These are phyloP conservation scores for Hoplodrina ambigua DNA, from an alignment of 2,888 invertebrate genomes.

Conservation along the genomic window DNA sequence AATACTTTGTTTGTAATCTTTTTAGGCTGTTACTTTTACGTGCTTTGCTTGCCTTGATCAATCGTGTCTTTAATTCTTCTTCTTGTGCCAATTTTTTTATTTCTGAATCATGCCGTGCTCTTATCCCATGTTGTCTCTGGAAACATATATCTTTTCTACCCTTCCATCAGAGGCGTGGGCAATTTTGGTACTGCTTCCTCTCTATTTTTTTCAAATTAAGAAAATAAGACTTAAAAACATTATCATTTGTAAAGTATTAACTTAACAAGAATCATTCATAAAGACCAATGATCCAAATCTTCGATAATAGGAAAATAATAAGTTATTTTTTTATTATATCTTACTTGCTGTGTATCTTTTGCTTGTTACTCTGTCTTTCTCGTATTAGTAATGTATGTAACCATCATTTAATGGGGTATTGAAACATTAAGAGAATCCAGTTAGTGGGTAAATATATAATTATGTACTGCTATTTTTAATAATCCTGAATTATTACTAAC, in stretches of 20 bases:
- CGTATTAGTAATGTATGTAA: neutral
- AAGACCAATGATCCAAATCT: too few relatives aligned
- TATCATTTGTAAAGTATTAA: too few relatives aligned
- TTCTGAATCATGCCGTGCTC: too few relatives aligned
- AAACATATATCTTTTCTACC: neutral
- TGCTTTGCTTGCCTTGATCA: neutral
- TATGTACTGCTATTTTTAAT: neutral
- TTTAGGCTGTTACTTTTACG: neutral
- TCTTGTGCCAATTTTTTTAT: neutral
- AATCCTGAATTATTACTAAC: neutral
- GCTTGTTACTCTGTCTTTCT: neutral
- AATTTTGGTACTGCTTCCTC: too few relatives aligned
- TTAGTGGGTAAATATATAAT: neutral
- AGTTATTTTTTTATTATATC: neutral
- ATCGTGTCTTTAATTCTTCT: neutral
- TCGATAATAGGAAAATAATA: neutral
- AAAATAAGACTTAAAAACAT: too few relatives aligned
- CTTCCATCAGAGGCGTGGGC: too few relatives aligned
- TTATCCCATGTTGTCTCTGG: neutral
- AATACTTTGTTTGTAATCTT: too few relatives aligned
- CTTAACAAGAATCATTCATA: neutral
- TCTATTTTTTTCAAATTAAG: neutral
- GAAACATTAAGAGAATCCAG: neutral
- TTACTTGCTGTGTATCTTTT: neutral
- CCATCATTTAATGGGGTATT: neutral